These are phyloP conservation scores for Rapana venosa DNA, from an alignment of 2,888 invertebrate genomes.

Conservation along the genomic window DNA sequence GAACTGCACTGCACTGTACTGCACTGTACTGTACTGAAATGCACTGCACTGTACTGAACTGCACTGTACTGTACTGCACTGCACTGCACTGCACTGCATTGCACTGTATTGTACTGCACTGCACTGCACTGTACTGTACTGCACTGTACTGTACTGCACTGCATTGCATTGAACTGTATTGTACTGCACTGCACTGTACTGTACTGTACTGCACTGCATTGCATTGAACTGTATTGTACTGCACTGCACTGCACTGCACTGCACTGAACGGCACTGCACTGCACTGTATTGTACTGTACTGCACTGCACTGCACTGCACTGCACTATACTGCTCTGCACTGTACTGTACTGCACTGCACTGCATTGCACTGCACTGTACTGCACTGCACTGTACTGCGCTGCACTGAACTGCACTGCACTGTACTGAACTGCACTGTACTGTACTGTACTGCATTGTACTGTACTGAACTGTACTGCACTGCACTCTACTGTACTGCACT, in stretches of 20 bases:
- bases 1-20: background rate
- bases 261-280: background rate
- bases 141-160: background rate
- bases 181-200: slow-evolving; percentile 1
- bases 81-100: background rate
- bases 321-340: slow-evolving; percentile 33
- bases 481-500: background rate
- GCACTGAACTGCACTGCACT: background rate
- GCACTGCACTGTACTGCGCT: slow-evolving; percentile 15
- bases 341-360: slow-evolving; percentile 38
- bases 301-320: slow-evolving; percentile 36
- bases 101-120: background rate
- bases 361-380: slow-evolving; percentile 31
- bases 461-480: background rate
- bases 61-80: background rate
- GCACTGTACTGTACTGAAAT: background rate
- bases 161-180: background rate
- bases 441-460: background rate
- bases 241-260: background rate
- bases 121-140: background rate
- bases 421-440: background rate
- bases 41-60: slow-evolving; percentile 16
- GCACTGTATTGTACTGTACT: slow-evolving; percentile 39
- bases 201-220: slow-evolving; percentile 33
- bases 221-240: slow-evolving; percentile 36